Base-by-base conservation (phyloP, 2,888 invertebrate species). In the Hypena proboscidalis region DNA sequence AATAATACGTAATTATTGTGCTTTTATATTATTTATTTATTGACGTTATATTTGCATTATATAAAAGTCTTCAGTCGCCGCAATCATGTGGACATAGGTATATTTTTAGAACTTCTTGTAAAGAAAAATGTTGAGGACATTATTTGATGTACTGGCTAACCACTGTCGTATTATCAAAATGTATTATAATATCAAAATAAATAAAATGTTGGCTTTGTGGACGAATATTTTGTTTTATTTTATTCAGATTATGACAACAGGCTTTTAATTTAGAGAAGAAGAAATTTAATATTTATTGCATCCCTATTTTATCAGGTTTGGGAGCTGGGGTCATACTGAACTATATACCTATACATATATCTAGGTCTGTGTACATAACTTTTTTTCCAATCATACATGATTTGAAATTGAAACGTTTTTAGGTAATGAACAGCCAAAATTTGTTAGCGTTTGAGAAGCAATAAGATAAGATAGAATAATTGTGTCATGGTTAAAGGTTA, bases 11-110 rank as follows among this genome's bases (percentile, higher is more conserved):
- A 78, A 76, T 71, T 71, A 78, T 72, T 76, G 75, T 75, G 75
- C 77, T 82, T 81, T 77, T 81, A 79, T 74, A 82, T 77, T 74
- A 84, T 83, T 79, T 83, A 84, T 84, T 85, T 84, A 85, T 84
- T 84, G 79, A 80, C 77, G 81, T 80, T 83, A 81, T 76, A 79
- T 77, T 80, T 77, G 71, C 77, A 78, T 73, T 74, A 74, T 77
- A 74, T 78, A 73, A 73, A 66, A 67, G 64, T 53, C 44, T 51
- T 49, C 76, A 70, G 69, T 71, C 70, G 65, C 72, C 66, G 74
- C 61, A 47, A 17, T 55, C 49, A 42, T 50, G 42, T 58, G 52
- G 47, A 40, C 31, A 39, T 44, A 45, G 33, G 29, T 54, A 49
- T 62, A 61, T 63, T 66, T 64, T 67, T 62, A 70, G 63, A 67